Evolutionary conservation across 2,888 invertebrate species (phyloP).

Genomic region (Apomyelois bistriatella): DNA sequence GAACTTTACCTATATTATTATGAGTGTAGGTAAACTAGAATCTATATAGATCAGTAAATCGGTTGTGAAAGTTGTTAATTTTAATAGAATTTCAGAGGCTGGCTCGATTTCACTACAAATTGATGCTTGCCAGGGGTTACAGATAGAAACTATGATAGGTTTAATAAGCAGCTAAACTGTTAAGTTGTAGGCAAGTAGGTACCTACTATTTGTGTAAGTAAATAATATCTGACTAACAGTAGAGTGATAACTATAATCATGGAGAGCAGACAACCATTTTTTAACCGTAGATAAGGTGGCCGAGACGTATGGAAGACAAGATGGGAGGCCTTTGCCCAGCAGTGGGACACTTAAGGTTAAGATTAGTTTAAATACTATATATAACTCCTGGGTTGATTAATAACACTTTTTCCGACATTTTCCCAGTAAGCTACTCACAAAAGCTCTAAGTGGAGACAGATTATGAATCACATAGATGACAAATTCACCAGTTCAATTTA

Average conservation of each 20-base stretch:
- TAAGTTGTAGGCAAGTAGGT: background rate
- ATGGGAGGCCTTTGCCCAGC: too few relatives aligned
- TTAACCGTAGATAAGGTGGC: too few relatives aligned
- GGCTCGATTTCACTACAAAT: background rate
- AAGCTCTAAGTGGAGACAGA: background rate
- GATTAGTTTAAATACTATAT: too few relatives aligned
- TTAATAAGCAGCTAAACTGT: background rate
- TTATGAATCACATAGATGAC: conserved; percentile 29
- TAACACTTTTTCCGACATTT: too few relatives aligned
- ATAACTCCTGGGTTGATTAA: too few relatives aligned
- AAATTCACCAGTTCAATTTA: conserved; percentile 52
- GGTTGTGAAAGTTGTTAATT: background rate
- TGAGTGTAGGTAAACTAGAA: background rate
- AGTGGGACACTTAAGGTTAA: too few relatives aligned
- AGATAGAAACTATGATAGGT: background rate
- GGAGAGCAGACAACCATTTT: too few relatives aligned
- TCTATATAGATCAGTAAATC: background rate
- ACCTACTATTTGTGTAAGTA: background rate
- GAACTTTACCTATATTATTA: background rate
- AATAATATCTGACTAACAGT: background rate
- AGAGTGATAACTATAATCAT: background rate
- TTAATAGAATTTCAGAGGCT: conserved; percentile 1
- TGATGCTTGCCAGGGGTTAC: background rate
- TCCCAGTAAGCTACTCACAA: too few relatives aligned
- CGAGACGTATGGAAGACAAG: too few relatives aligned